Base-by-base conservation (phyloP, 2,113 vertebrate species). In the Gopherus flavomarginatus region DNA sequence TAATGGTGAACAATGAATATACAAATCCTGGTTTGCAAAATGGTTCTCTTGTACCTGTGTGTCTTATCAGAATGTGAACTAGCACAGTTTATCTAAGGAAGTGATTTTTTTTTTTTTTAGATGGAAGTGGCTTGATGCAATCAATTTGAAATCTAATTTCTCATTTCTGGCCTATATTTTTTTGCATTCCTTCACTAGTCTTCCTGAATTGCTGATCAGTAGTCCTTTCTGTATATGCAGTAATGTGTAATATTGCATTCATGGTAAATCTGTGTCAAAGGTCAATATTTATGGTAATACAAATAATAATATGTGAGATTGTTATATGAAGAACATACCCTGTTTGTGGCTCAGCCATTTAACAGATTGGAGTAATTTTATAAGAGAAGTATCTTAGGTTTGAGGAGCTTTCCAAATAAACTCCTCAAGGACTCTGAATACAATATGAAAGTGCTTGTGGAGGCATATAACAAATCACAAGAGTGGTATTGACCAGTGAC, bases 11-110 rank as follows among this genome's bases (percentile, higher is more conserved):
- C 90, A 11, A 10, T 86, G 90, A 93, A 90, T 93, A 91, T 78
- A 86, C 92, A 95, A 93, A 90, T 87, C 95, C 92, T 35, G 19
- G 80, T 93, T 83, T 53, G 82, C 80, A 92, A 88, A 38, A 1
- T 57, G 22, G 57, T 89, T 95, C 81, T 81, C 87, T 86, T 96
- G 93, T 95, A 90, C 96, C 91, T 91, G 79, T 87, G 90, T 5
- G 38, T 42, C 62, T 59, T 83, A 27, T 1, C 93, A 89, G 75
- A 92, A 81, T 75, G 83, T 1, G 16, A 94, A 88, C 72, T 90
- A 92, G 87, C 89, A 29, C 75, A 21, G 14, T 0, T 0, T 78
- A 65, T 94, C 82, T 56, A 82, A 11, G 87, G 69, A 92, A 96
- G 89, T 81, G 44, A 85, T 29, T 12, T 56, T 11, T 24, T 26